Base-by-base conservation (phyloP, 2,797 vertebrate genomes). In the Botia kubotai region DNA sequence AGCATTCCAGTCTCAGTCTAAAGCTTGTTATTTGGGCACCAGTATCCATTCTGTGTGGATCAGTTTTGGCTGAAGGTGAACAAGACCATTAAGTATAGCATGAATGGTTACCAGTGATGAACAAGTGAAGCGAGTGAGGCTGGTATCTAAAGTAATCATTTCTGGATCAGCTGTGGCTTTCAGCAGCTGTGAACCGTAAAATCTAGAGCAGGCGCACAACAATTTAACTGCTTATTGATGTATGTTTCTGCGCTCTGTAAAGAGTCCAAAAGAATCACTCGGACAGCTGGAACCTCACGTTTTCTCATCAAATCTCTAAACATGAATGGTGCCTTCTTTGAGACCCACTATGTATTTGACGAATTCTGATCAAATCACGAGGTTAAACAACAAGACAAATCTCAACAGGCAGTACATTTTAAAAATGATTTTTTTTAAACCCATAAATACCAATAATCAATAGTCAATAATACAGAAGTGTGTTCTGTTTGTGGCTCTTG, bases 201-300 rank as follows among this genome's bases (percentile, higher is more conserved):
- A 90, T 80, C 75, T 75, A 85, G 69, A 65, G 75, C 71, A 87
- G 87, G 85, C 52, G 63, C 67, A 84, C 81, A 78, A 79, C 91
- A 93, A 94, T 92, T 91, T 92, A 94, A 92, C 90, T 79, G 72
- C 84, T 89, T 91, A 95, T 94, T 93, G 94, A 94, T 90, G 89
- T 80, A 75, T 70, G 82, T 90, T 86, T 70, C 89, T 88, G 88
- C 65, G 83, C 86, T 79, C 85, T 84, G 57, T 87, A 86, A 88
- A 91, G 86, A 82, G 81, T 89, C 72, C 11, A 57, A n/a, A 5
- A 21, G 11, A 58, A 65, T 36, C 23, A 67, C 6, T 26, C 19
- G 58, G 67, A 68, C 62, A 46, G 33, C 62, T 53, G 43, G 72
- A 60, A 75, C 60, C 36, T 63, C 36, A 10, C 4, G n/a, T 29